These are phyloP conservation scores for Podarcis muralis DNA, from an alignment of 2,113 vertebrate genomes.

Conservation along the genomic window DNA sequence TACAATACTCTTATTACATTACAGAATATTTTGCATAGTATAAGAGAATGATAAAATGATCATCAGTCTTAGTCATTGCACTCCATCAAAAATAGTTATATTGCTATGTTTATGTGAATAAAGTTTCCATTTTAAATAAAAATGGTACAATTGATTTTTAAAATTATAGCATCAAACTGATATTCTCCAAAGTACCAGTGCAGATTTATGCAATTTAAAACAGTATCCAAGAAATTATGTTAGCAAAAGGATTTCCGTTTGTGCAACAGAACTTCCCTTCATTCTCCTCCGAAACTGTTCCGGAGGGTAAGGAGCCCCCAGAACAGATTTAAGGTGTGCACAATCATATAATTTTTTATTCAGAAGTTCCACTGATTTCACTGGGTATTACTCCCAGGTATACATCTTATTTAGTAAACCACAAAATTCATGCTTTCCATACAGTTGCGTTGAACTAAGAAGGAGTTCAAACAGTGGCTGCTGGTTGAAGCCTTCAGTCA, in stretches of 20 bases:
- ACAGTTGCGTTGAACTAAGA: neutral
- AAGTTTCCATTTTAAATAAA: neutral
- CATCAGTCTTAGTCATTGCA: neutral
- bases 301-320: too few relatives aligned
- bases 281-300: too few relatives aligned
- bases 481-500: neutral
- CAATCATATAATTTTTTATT: neutral
- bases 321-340: too few relatives aligned
- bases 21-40: neutral
- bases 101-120: neutral
- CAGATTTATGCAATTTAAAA: neutral
- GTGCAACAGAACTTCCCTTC: too few relatives aligned
- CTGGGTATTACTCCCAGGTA: neutral
- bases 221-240: too few relatives aligned
- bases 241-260: too few relatives aligned
- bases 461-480: neutral
- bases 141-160: neutral
- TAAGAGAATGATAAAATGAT: neutral
- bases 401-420: neutral
- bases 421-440: neutral
- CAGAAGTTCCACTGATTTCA: neutral
- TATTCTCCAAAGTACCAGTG: neutral
- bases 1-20: neutral
- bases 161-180: neutral
- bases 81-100: too few relatives aligned